Percentiles rank a stretch among this genome's conserved stretches.
Evolutionary conservation across 2,888 invertebrate genomes (phyloP).

Genomic region (Carcina quercana): DNA sequence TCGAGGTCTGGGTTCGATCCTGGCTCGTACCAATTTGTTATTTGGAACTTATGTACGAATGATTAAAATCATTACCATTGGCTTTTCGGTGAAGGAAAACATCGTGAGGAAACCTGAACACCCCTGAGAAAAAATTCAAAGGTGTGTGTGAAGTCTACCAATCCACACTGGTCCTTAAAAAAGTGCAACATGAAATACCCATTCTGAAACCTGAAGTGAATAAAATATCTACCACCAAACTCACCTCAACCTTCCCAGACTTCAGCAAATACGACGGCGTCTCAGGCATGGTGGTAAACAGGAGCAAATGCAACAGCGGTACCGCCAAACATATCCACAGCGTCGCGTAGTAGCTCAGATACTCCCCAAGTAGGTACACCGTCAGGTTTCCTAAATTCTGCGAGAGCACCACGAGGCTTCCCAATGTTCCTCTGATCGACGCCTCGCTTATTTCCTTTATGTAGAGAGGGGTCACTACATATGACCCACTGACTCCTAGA

Average conservation of each 20-base stretch:
- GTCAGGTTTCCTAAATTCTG: conserved; percentile 51
- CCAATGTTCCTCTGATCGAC: conserved; percentile 53
- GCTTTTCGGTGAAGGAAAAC: too few relatives aligned
- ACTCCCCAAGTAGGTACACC: conserved; percentile 57
- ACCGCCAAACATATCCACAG: conserved; percentile 57
- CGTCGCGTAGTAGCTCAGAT: conserved; percentile 49
- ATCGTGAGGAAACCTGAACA: too few relatives aligned
- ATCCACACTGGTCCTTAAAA: too few relatives aligned
- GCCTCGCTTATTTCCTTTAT: conserved; percentile 67
- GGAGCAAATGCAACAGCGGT: conserved; percentile 50
- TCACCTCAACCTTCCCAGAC: conserved; percentile 57
- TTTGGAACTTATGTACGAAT: too few relatives aligned
- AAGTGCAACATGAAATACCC: too few relatives aligned
- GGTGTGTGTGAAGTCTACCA: too few relatives aligned
- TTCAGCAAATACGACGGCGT: conserved; percentile 60
- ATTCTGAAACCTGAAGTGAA: neutral
- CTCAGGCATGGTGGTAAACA: conserved; percentile 60
- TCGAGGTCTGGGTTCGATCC: too few relatives aligned
- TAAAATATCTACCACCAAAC: conserved; percentile 13
- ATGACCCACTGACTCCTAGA: conserved; percentile 55
- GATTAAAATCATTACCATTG: too few relatives aligned
- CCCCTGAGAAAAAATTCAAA: too few relatives aligned
- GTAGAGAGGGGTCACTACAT: conserved; percentile 62
- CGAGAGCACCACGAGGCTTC: conserved; percentile 54
- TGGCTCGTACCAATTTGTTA: too few relatives aligned